phyloP scores from a whole-genome alignment of 2,113 vertebrate species.

The Ibidorhyncha struthersii region DNA sequence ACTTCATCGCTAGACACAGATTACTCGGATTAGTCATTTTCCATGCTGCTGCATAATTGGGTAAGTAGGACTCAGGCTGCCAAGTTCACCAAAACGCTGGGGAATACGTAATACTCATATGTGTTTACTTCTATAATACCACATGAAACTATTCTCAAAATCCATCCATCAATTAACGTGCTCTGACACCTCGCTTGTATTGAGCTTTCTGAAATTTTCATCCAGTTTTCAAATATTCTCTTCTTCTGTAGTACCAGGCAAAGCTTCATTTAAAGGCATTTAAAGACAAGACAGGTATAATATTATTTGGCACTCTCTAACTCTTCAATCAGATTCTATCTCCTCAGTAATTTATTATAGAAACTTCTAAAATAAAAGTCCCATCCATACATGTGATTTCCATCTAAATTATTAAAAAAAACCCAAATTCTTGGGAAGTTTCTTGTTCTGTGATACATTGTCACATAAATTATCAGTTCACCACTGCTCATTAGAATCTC shows the following conservation, averaged over 20 bases:
- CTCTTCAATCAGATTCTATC: neutral
- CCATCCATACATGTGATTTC: neutral
- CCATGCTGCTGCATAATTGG: neutral
- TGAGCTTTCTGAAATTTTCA: neutral
- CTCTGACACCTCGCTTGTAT: neutral
- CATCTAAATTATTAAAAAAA: neutral
- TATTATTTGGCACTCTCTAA: neutral
- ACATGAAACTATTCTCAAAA: neutral
- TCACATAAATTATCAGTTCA: neutral
- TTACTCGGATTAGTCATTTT: neutral
- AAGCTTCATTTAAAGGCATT: neutral
- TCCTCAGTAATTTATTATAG: neutral
- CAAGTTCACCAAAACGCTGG: neutral
- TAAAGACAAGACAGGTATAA: neutral
- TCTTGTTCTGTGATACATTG: neutral
- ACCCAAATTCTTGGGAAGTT: neutral
- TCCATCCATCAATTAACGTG: neutral
- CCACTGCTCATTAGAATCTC: neutral
- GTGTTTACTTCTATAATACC: neutral
- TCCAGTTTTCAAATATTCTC: neutral
- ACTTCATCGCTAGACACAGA: neutral
- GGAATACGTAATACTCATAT: neutral
- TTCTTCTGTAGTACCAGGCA: neutral
- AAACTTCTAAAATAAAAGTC: neutral
- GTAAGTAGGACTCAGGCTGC: neutral